Percentiles rank a stretch among this genome's conserved stretches.
Evolutionary conservation across 2,797 vertebrate genomes (phyloP).

Genomic region (Typhlichthys eigenmanni): DNA sequence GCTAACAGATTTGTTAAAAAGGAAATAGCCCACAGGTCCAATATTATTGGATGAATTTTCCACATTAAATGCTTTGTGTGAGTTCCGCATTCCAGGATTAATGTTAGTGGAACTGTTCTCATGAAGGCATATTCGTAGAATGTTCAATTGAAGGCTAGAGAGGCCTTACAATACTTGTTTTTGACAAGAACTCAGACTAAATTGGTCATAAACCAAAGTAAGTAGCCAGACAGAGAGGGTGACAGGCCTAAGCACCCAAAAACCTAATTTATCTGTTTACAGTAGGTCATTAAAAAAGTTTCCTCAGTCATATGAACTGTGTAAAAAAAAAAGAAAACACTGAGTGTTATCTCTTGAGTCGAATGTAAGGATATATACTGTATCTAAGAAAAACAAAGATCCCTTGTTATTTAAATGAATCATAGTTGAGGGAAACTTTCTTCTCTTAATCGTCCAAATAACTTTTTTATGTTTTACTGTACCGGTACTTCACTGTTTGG

Average conservation of each 20-base stretch:
- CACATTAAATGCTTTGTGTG: constrained; percentile 59
- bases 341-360: constrained; percentile 30
- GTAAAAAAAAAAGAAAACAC: constrained; percentile 19
- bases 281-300: constrained; percentile 48
- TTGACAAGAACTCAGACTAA: too few species aligned
- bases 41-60: constrained; percentile 66
- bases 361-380: constrained; percentile 24
- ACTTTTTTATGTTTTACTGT: constrained; percentile 4
- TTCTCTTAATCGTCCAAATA: not conserved
- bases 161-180: constrained; percentile 22
- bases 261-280: constrained; percentile 54
- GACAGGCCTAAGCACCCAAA: constrained; percentile 22
- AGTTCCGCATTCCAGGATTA: constrained; percentile 53
- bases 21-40: constrained; percentile 74
- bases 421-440: constrained; percentile 48
- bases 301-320: constrained; percentile 51
- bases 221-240: constrained; percentile 29
- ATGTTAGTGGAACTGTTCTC: constrained; percentile 39
- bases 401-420: constrained; percentile 57
- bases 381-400: constrained; percentile 41
- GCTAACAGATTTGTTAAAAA: constrained; percentile 70
- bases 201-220: constrained; percentile 35
- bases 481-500: constrained; percentile 18
- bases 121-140: constrained; percentile 28
- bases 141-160: constrained; percentile 6